These are phyloP conservation scores for Syngnathus acus DNA, from an alignment of 2,797 vertebrate species.

Conservation along the genomic window DNA sequence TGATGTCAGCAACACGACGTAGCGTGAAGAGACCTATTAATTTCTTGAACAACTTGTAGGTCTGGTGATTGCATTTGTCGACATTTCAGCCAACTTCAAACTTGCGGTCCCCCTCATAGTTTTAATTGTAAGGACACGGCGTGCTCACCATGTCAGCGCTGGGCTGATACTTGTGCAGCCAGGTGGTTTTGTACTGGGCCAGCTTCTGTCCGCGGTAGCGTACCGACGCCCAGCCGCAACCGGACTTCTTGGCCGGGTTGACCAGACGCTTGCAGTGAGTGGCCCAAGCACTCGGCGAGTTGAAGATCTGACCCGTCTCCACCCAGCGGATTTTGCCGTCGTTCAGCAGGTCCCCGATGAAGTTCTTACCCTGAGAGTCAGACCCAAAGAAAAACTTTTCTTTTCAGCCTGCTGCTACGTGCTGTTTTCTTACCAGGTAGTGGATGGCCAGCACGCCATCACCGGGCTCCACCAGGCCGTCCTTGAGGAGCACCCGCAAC, in stretches of 20 bases:
- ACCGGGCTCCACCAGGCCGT: conserved; percentile 86
- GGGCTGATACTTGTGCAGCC: conserved; percentile 88
- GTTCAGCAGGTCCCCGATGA: conserved; percentile 83
- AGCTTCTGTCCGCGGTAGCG: conserved; percentile 93
- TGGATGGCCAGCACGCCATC: conserved; percentile 86
- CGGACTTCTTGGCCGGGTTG: conserved; percentile 94
- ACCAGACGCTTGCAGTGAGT: conserved; percentile 95
- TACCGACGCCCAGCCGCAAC: conserved; percentile 94
- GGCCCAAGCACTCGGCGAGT: conserved; percentile 94
- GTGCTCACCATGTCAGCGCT: conserved; percentile 79
- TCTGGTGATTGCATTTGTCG: too few species aligned
- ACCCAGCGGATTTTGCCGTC: conserved; percentile 96
- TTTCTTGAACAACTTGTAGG: too few species aligned
- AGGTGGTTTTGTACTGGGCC: conserved; percentile 92
- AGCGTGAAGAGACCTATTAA: too few species aligned
- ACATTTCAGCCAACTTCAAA: too few species aligned
- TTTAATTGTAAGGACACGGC: too few species aligned
- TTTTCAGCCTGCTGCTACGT: background rate
- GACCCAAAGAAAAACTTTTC: too few species aligned
- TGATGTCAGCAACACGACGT: conserved; percentile 31
- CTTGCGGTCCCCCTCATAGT: too few species aligned
- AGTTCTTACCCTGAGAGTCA: conserved; percentile 84
- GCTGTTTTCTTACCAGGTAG: conserved; percentile 66
- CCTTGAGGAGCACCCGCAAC: conserved; percentile 85
- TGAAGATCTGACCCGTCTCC: conserved; percentile 91